Evolutionary conservation across 2,888 invertebrate species (phyloP), one percentile per base, ranked within the genome.

Genomic region (Smittia aterrima): DNA sequence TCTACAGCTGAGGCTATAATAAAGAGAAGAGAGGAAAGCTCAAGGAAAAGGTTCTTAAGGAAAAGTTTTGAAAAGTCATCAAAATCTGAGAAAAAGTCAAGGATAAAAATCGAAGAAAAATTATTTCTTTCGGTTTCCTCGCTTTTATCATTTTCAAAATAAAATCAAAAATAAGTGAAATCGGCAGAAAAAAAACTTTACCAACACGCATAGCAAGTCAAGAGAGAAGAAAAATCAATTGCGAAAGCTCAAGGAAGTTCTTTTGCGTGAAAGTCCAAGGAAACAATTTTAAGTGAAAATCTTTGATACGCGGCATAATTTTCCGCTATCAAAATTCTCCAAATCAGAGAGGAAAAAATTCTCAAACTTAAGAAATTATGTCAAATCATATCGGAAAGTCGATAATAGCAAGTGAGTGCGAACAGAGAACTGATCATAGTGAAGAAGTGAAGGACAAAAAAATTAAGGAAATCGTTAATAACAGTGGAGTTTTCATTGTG

Each of bases 401-500:
- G 11, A 38, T 54, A 62, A 72, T 58, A 38, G 53, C 20, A 16
- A 38, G 58, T 22, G 72, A 11, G 38, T n/a, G 38, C 47, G 54
- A 71, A 20, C 38, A 32, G 38, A 38, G 58, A 11, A 72, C 58
- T 72, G 72, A 72, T 72, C 72, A 72, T 62, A 72, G 72, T 72
- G 72, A 72, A 38, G 13, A 62, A 62, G 62, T 72, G 9, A 27
- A 62, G 32, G 58, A n/a, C n/a, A n/a, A 38, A 38, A 53, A 68
- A 68, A 20, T 54, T 2, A 70, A 25, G 18, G 54, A 70, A 70
- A 13, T 22, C 22, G 67, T 38, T 11, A 20, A n/a, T 6, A 24
- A 38, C 16, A 66, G 25, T 66, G 27, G 1, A 62, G 9, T 62
- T 62, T 38, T 2, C 16, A 47, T 2, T 58, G 41, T 68, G 47